Evolutionary conservation across 1,140 invertebrate genomes (phyloP).

Genomic region (Adoxophyes honmai): DNA sequence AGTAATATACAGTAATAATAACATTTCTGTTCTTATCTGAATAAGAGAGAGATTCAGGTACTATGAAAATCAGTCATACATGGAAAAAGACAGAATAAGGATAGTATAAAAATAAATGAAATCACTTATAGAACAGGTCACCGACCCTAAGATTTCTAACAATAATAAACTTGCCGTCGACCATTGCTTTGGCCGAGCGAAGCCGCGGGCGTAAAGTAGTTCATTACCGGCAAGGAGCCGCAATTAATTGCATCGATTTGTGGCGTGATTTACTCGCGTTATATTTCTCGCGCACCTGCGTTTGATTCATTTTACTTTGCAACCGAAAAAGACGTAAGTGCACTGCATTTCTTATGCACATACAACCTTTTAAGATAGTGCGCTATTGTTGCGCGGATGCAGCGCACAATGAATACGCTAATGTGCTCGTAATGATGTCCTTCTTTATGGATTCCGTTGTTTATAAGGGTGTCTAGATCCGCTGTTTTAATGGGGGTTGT

Average conservation of each 20-base stretch:
- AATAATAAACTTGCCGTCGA: not conserved
- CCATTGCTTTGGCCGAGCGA: not conserved
- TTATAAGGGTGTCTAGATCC: conserved; percentile 5
- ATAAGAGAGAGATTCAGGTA: too few species aligned
- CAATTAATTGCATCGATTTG: conserved; percentile 48
- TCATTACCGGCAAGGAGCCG: not conserved
- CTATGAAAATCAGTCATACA: too few species aligned
- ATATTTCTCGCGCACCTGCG: conserved; percentile 50
- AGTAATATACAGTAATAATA: too few species aligned
- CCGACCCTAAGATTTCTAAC: conserved; percentile 1
- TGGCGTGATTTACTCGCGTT: conserved; percentile 54
- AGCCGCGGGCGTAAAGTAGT: conserved; percentile 9
- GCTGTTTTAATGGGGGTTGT: not conserved
- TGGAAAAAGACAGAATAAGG: too few species aligned
- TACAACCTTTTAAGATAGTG: too few species aligned
- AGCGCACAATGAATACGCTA: conserved; percentile 22
- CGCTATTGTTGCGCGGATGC: conserved; percentile 30
- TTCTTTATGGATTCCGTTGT: conserved; percentile 5
- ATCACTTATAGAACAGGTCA: not conserved
- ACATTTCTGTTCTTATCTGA: too few species aligned
- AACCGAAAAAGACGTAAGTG: too few species aligned
- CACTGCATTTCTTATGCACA: too few species aligned
- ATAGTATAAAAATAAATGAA: too few species aligned
- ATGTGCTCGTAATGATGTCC: conserved; percentile 13
- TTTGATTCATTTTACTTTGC: conserved; percentile 63